Conservation (phyloP, 2,888 invertebrate genomes). For the Latrodectus elegans region DNA sequence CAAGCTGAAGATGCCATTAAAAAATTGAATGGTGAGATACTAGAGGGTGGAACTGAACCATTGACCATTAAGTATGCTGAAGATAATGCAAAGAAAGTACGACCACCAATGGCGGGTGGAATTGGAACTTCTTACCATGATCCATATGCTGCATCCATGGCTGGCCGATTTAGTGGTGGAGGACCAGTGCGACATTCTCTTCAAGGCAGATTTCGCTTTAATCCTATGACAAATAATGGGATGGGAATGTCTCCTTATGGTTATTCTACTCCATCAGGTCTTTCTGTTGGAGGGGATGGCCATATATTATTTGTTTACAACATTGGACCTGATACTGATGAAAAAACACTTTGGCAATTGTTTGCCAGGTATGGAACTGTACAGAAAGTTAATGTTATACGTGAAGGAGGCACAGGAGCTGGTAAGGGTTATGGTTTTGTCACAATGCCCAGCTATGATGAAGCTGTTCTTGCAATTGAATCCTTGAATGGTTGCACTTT, state of each 20-base stretch:
- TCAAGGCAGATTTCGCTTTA: slow-evolving; percentile 63
- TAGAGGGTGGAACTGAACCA: slow-evolving; percentile 88
- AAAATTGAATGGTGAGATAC: slow-evolving; percentile 85
- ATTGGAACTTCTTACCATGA: slow-evolving; percentile 10
- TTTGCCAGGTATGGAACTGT: slow-evolving; percentile 75
- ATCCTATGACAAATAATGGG: slow-evolving; percentile 58
- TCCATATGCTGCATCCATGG: slow-evolving; percentile 36
- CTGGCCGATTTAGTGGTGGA: slow-evolving; percentile 54
- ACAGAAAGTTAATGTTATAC: slow-evolving; percentile 75
- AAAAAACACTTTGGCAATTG: slow-evolving; percentile 74
- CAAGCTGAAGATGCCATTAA: slow-evolving; percentile 93
- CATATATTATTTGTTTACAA: slow-evolving; percentile 75
- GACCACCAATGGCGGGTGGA: slow-evolving; percentile 46
- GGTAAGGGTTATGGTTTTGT: slow-evolving; percentile 76
- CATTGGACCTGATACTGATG: slow-evolving; percentile 75
- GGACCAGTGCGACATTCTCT: slow-evolving; percentile 54
- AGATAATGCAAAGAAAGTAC: slow-evolving; percentile 82
- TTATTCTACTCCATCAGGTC: slow-evolving; percentile 19
- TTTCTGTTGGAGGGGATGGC: slow-evolving; percentile 69
- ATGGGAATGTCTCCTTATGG: slow-evolving; percentile 36
- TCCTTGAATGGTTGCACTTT: slow-evolving; percentile 74
- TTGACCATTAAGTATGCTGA: slow-evolving; percentile 89
- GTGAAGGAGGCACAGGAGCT: slow-evolving; percentile 73
- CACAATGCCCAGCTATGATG: slow-evolving; percentile 75
- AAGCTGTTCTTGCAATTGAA: slow-evolving; percentile 75